A percentile compares a stretch with the other conserved stretches of the same genome.
Conservation (phyloP, 2,888 invertebrate genomes). For the Arctia plantaginis region DNA sequence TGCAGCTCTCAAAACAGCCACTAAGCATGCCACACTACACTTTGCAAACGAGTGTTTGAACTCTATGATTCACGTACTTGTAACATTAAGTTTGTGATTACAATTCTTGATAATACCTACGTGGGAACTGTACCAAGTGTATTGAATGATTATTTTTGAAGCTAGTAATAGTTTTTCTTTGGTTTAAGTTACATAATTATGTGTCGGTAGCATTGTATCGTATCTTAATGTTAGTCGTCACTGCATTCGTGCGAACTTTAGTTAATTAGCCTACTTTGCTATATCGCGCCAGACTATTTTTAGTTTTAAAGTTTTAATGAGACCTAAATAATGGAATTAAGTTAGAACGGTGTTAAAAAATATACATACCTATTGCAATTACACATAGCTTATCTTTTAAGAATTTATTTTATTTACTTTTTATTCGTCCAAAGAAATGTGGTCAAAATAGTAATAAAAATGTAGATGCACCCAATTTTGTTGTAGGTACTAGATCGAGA, state of each 20-base stretch:
- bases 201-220: constrained; percentile 36
- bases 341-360: background rate
- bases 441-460: constrained; percentile 64
- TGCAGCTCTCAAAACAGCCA: constrained; percentile 47
- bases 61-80: constrained; percentile 46
- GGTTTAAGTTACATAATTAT: constrained; percentile 67
- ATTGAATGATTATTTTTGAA: constrained; percentile 73
- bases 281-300: constrained; percentile 29
- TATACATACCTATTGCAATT: background rate
- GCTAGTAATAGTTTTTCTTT: constrained; percentile 73
- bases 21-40: constrained; percentile 23
- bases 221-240: constrained; percentile 40
- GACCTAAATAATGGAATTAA: background rate
- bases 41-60: constrained; percentile 32
- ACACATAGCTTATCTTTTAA: background rate
- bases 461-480: constrained; percentile 60
- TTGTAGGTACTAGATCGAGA: constrained; percentile 56
- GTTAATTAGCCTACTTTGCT: constrained; percentile 46
- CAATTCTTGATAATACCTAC: constrained; percentile 67
- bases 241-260: constrained; percentile 47
- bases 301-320: constrained; percentile 9
- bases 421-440: constrained; percentile 21
- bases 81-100: constrained; percentile 56
- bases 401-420: background rate
- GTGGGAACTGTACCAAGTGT: constrained; percentile 75